Percentiles rank a stretch among this genome's conserved stretches.
phyloP scores from a whole-genome alignment of 2,888 invertebrate genomes.

The Tryphoninae sp. region DNA sequence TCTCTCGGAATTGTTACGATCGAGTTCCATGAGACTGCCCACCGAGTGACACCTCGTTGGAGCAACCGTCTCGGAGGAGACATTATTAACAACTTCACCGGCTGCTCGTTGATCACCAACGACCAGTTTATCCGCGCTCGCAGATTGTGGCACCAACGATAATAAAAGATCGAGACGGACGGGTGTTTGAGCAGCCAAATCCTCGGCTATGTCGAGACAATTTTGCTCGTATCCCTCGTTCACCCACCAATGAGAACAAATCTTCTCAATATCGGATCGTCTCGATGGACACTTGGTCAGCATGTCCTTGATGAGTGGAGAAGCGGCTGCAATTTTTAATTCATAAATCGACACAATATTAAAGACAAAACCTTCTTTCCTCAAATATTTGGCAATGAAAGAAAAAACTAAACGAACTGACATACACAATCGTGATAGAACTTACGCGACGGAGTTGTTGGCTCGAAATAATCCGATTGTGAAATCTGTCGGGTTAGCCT shows the following conservation, averaged over 20 bases:
- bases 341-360: not conserved
- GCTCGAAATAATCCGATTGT: constrained; percentile 98
- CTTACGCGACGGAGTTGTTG: constrained; percentile 95
- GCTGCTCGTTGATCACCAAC: constrained; percentile 83
- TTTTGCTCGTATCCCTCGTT: constrained; percentile 92
- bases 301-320: constrained; percentile 96
- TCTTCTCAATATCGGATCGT: constrained; percentile 95
- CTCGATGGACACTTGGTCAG: constrained; percentile 94
- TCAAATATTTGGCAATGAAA: not conserved
- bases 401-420: not conserved
- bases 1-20: constrained; percentile 86
- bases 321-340: constrained; percentile 88
- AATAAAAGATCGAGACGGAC: constrained; percentile 93
- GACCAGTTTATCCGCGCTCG: constrained; percentile 87
- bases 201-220: constrained; percentile 93
- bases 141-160: constrained; percentile 90
- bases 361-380: not conserved
- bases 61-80: constrained; percentile 77
- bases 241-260: constrained; percentile 98
- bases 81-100: constrained; percentile 71
- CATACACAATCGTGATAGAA: constrained; percentile 62
- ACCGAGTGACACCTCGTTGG: constrained; percentile 86
- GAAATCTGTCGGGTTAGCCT: constrained; percentile 98
- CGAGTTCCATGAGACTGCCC: constrained; percentile 89
- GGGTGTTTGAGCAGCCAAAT: constrained; percentile 94